Base-by-base conservation (phyloP, 2,888 invertebrate genomes). In the Caenorhabditis sp. region DNA sequence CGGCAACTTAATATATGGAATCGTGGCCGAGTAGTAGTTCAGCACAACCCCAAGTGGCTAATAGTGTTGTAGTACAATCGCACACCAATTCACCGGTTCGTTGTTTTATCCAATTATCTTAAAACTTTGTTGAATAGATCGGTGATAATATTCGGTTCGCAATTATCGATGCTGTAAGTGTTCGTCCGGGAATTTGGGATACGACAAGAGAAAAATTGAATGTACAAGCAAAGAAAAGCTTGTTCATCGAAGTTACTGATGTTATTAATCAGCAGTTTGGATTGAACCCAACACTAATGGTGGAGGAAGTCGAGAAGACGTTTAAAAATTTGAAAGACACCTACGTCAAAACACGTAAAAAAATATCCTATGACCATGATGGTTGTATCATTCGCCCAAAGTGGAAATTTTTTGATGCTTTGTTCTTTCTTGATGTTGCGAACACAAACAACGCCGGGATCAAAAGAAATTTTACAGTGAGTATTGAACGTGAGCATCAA, bases 281-380 rank as follows among this genome's bases (percentile, higher is more conserved):
- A 1, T 24, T 73, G 31, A 59, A 61, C 49, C 78, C 73, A 8
- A 70, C 74, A 6, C 14, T 78, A 1, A 58, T 61, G 24, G 76
- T 61, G 1, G 79, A 79, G 54, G 79, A 79, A 59, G 59, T 76
- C 21, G 79, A 79, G 43, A 76, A 77, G 37, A 74, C 70, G 23
- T 79, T 76, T 74, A 79, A 79, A 50, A 79, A 79, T 58, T 61
- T 79, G 23, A 76, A 77, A 49, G 79, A 79, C 49, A 79, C 79
- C 1, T 79, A 67, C 36, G 69, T 75, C 21, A 79, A 77, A 58
- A 69, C 74, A 2, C 61, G 74, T 19, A 71, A 72, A 36, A 68
- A 77, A 62, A 12, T 77, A 5, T 59, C 67, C 3, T 79, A 62
- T 55, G 67, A 76, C 36, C 65, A 61, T 8, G 69, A 76, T 36